A percentile compares a stretch with the other conserved stretches of the same genome.
These are phyloP conservation scores for Idaea dimidiata DNA, from an alignment of 2,888 invertebrate species.

Conservation along the genomic window DNA sequence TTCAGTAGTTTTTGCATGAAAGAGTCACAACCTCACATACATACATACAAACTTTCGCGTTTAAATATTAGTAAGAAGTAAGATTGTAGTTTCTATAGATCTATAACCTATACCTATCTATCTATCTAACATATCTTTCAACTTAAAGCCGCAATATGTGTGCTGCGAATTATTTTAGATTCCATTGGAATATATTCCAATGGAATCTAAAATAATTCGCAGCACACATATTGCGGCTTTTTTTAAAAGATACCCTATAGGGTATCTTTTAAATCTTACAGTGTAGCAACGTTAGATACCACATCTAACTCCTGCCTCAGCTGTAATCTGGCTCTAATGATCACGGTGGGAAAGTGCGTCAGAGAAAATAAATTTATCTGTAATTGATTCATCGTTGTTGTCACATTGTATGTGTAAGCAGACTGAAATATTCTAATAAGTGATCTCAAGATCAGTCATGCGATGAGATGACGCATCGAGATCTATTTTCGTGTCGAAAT, in stretches of 20 bases:
- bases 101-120: no score
- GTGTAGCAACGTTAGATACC: not conserved
- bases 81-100: not conserved
- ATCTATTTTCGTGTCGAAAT: slow-evolving; percentile 49
- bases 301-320: not conserved
- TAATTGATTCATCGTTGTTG: slow-evolving; percentile 41
- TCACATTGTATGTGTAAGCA: slow-evolving; percentile 30
- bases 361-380: slow-evolving; percentile 27
- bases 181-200: not conserved
- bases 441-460: slow-evolving; percentile 45
- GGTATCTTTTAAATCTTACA: not conserved
- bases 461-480: slow-evolving; percentile 53
- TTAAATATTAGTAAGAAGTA: no score
- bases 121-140: no score
- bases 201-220: not conserved
- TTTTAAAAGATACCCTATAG: not conserved
- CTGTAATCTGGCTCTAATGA: not conserved
- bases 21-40: no score
- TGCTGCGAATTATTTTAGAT: not conserved
- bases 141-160: not conserved
- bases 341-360: slow-evolving; percentile 21
- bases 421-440: slow-evolving; percentile 42
- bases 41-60: no score
- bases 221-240: not conserved
- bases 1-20: no score